A percentile compares a stretch with the other conserved stretches of the same genome.
Conservation (phyloP, 1,140 invertebrate genomes). For the Akabosia matsudoensis region DNA sequence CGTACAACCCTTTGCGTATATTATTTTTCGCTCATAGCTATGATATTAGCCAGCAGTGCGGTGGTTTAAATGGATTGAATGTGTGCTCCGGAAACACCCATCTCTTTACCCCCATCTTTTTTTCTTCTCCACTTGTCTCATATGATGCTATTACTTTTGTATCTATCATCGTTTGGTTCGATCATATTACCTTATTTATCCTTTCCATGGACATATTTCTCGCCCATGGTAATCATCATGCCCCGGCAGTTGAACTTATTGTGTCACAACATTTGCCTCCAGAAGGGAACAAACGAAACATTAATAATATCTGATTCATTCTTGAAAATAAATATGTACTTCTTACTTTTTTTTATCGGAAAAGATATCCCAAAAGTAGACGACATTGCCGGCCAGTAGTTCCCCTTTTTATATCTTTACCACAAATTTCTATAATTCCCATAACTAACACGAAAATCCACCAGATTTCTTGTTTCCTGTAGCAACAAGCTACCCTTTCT, state of each 20-base stretch:
- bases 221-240: background rate
- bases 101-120: slow-evolving; percentile 12
- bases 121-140: background rate
- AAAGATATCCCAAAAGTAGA: background rate
- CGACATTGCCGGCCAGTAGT: background rate
- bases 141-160: slow-evolving; percentile 22
- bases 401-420: background rate
- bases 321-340: background rate
- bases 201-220: background rate
- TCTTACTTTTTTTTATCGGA: background rate
- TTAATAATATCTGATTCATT: background rate
- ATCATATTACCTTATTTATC: slow-evolving; percentile 23
- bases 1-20: background rate
- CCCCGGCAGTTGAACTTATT: background rate
- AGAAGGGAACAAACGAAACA: background rate
- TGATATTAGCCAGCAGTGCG: background rate
- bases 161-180: slow-evolving; percentile 14
- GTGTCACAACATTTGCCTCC: slow-evolving; percentile 4
- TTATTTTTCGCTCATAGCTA: slow-evolving; percentile 2
- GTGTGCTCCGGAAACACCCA: slow-evolving; percentile 6
- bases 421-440: slow-evolving; percentile 2
- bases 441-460: slow-evolving; percentile 16
- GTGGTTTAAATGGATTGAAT: background rate
- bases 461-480: background rate
- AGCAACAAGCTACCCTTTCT: background rate